Base-by-base conservation (phyloP, 2,888 invertebrate species). In the Tiphia femorata region DNA sequence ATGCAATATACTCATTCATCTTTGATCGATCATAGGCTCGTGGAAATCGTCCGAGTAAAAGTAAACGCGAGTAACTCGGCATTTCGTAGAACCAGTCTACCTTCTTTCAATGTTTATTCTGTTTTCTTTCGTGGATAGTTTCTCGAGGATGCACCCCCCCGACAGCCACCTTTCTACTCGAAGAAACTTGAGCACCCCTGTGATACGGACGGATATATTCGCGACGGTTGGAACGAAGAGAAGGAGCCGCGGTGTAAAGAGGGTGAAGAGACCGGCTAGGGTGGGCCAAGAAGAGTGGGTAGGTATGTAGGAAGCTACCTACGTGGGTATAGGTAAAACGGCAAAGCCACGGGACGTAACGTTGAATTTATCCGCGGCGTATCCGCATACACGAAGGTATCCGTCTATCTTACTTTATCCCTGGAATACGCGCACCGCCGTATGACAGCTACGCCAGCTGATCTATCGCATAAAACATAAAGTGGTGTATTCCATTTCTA, bases 391-490 rank as follows among this genome's bases (percentile, higher is more conserved):
- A 72, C 71, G 67, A 74, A 72, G 76, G 70, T 77, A 80, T 81
- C 77, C 80, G 82, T 82, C 81, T 79, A 80, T 82, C 82, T 81
- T 81, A 78, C 81, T 82, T 82, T 80, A 82, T 81, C 78, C 80
- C 76, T 71, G 74, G 76, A 71, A n/a, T n/a, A 80, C 73, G 78
- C 77, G 72, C 72, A 67, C 71, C 73, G 68, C 70, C 76, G 77
- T 82, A 81, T 78, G 80, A 81, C 81, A 80, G 78, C 77, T 70
- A 67, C 70, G 72, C 80, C 75, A 76, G 81, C 81, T 82, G 81
- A 82, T 82, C 82, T 81, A 82, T 82, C 81, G 79, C 79, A 81
- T 81, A 80, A 82, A 82, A 81, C 81, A 80, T 81, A 80, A 80
- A 81, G 80, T 78, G 78, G 79, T 77, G 77, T 82, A 79, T 81